A percentile compares a stretch with the other conserved stretches of the same genome.
These are phyloP conservation scores for Antitype chi DNA, from an alignment of 2,888 invertebrate genomes.

Conservation along the genomic window DNA sequence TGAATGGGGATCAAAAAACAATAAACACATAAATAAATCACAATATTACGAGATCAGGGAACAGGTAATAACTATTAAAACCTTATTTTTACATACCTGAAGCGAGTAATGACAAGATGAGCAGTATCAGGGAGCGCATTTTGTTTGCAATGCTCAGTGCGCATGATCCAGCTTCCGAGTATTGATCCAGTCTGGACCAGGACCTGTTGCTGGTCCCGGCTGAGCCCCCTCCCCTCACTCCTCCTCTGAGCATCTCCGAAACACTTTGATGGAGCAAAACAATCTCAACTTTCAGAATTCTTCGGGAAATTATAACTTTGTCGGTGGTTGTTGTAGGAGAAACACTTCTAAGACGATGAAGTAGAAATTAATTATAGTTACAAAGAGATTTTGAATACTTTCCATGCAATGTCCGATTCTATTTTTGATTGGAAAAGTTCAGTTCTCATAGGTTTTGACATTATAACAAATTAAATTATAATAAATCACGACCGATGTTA, in stretches of 20 bases:
- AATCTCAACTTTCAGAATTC: slow-evolving; percentile 87
- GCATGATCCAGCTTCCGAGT: slow-evolving; percentile 86
- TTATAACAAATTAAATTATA: too few relatives aligned
- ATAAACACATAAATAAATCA: slow-evolving; percentile 48
- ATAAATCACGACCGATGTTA: background rate
- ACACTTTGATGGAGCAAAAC: slow-evolving; percentile 85
- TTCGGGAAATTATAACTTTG: slow-evolving; percentile 86
- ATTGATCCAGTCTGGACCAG: slow-evolving; percentile 83
- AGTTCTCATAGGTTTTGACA: background rate
- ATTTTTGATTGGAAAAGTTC: slow-evolving; percentile 21
- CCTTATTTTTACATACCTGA: slow-evolving; percentile 83
- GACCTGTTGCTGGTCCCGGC: slow-evolving; percentile 86
- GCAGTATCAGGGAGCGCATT: slow-evolving; percentile 85
- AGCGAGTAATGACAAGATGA: slow-evolving; percentile 82
- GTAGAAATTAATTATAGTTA: slow-evolving; percentile 67
- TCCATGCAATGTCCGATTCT: slow-evolving; percentile 12
- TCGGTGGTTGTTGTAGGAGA: slow-evolving; percentile 55
- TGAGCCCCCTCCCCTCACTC: slow-evolving; percentile 71
- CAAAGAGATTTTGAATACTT: slow-evolving; percentile 46
- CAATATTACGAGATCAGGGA: slow-evolving; percentile 23
- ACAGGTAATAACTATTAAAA: slow-evolving; percentile 45
- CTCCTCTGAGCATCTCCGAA: slow-evolving; percentile 71
- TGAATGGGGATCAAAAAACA: slow-evolving; percentile 44
- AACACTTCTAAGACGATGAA: slow-evolving; percentile 60
- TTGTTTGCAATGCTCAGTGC: slow-evolving; percentile 78